A percentile compares a stretch with the other conserved stretches of the same genome.
These are phyloP conservation scores for Danaus plexippus DNA, from an alignment of 1,140 invertebrate genomes.

Conservation along the genomic window DNA sequence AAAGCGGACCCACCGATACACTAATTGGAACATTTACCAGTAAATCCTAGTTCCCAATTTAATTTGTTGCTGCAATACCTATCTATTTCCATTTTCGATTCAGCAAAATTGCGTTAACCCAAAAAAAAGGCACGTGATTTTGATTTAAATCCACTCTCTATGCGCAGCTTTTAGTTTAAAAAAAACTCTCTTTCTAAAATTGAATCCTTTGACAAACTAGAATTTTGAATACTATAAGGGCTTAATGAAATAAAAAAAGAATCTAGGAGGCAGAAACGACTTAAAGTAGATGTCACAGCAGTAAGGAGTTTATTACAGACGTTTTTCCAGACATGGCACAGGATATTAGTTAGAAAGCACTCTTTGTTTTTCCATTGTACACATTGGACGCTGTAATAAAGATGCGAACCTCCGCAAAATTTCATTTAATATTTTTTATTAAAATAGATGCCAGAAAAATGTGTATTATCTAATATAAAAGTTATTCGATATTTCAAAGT, in stretches of 20 bases:
- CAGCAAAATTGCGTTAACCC: slow-evolving; percentile 13
- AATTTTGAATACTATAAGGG: no score
- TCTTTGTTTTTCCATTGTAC: slow-evolving; percentile 21
- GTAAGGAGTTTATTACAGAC: slow-evolving; percentile 12
- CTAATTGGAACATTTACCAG: slow-evolving; percentile 63
- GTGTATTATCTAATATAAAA: no score
- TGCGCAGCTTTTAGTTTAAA: slow-evolving; percentile 2
- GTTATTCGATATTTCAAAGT: no score
- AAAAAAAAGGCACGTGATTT: slow-evolving; percentile 6
- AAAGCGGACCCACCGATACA: slow-evolving; percentile 45
- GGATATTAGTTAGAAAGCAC: slow-evolving; percentile 19
- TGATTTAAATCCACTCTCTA: slow-evolving; percentile 2
- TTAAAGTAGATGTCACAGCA: slow-evolving; percentile 17
- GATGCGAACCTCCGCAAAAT: slow-evolving; percentile 27
- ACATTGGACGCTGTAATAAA: slow-evolving; percentile 25
- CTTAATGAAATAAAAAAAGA: slow-evolving; percentile 11
- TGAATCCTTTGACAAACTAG: neutral
- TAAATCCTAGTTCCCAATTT: slow-evolving; percentile 52
- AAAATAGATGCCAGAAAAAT: no score
- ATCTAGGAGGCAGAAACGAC: slow-evolving; percentile 5
- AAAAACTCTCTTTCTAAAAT: slow-evolving; percentile 1
- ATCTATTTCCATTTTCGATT: slow-evolving; percentile 3
- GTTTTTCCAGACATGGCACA: slow-evolving; percentile 14
- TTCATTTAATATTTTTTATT: slow-evolving; percentile 26
- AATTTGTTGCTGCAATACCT: slow-evolving; percentile 34